Base-by-base conservation (phyloP, 2,113 vertebrate genomes). In the Dinomys branickii region DNA sequence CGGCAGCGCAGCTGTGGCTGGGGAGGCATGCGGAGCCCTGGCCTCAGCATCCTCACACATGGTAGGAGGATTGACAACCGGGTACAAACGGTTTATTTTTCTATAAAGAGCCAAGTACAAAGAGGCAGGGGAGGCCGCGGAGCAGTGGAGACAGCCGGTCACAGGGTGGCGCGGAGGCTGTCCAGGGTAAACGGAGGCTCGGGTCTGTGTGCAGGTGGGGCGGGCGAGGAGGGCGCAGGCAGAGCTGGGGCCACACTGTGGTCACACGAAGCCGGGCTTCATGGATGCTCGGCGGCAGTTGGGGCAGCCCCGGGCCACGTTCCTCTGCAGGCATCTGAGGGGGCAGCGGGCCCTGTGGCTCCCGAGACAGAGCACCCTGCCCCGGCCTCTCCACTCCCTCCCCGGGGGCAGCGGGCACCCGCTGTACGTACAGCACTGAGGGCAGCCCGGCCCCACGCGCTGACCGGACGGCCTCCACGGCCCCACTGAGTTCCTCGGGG, bases 261-360 rank as follows among this genome's bases (percentile, higher is more conserved):
- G 33, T 99, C 99, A 99, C 97, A 99, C 99, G 85, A 99, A 99
- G 85, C 99, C 99, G 1, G 99, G 99, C 98, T 99, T 99, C 99
- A 99, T 98, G 69, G 99, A 99, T 7, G 99, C 98, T 82, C 99
- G 99, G 91, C 99, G 99, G 96, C 99, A 99, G 95, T 99, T 99
- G 52, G 99, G 99, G 97, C 99, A 99, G 65, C 99, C 99, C 71
- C 99, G 99, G 10, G 99, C 99, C 94, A 99, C 99, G 0, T 99
- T 99, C 90, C 98, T 99, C 98, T 99, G 99, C 41, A 99, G 99
- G 98, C 99, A 99, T 98, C 99, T 99, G 98, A 92, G 47, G 78
- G 95, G 77, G 85, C 95, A 95, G 85, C 97, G 82, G 81, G 59
- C 2, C 44, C 50, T 59, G 2, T 1, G 24, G 22, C 30, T 24